These are phyloP conservation scores for Zoanthus gigantus DNA, from an alignment of 92 coral and sea anemone genomes.

Conservation along the genomic window DNA sequence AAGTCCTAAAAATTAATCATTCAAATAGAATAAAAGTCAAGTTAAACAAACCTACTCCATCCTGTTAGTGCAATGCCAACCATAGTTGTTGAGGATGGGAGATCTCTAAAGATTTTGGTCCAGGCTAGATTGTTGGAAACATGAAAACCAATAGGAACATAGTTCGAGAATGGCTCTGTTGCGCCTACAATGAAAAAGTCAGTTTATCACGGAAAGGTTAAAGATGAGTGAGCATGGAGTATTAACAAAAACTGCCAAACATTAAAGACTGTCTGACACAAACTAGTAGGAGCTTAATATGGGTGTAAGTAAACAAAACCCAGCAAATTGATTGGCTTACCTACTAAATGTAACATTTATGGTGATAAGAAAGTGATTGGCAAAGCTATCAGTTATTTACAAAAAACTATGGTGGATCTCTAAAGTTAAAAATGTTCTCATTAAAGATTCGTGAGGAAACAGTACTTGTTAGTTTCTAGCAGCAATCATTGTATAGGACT, in stretches of 20 bases:
- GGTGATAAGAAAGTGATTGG: too few species aligned
- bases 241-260: background rate
- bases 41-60: slow-evolving; percentile 85
- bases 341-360: too few species aligned
- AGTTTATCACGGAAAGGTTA: background rate
- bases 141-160: slow-evolving; percentile 86
- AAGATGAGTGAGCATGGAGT: background rate
- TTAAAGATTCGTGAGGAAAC: too few species aligned
- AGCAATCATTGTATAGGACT: too few species aligned
- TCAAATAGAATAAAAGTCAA: background rate
- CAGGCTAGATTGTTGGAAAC: slow-evolving; percentile 89
- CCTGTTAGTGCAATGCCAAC: slow-evolving; percentile 93
- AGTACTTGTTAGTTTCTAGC: too few species aligned
- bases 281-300: background rate
- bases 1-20: background rate
- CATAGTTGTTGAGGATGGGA: slow-evolving; percentile 72
- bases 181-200: slow-evolving; percentile 68
- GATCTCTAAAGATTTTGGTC: slow-evolving; percentile 76
- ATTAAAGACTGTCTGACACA: background rate
- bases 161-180: slow-evolving; percentile 74
- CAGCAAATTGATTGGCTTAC: too few species aligned
- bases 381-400: too few species aligned
- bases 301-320: too few species aligned
- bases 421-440: too few species aligned
- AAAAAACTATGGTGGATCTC: too few species aligned